These are phyloP conservation scores for Operophtera brumata DNA, from an alignment of 2,888 invertebrate species.

Conservation along the genomic window DNA sequence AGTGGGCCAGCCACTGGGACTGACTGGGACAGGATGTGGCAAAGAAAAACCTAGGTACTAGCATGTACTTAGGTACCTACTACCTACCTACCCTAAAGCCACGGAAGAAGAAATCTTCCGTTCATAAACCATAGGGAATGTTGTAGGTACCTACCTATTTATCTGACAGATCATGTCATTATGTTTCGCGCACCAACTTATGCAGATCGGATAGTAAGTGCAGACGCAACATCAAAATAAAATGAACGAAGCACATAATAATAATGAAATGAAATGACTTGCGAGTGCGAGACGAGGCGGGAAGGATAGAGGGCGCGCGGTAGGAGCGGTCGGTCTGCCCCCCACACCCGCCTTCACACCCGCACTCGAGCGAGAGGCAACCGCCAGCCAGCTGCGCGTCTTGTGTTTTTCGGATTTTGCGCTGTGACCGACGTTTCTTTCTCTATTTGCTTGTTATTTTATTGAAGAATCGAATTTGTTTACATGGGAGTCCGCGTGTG, in stretches of 20 bases:
- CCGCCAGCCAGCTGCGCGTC: conserved; percentile 72
- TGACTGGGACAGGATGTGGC: too few relatives aligned
- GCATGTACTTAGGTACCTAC: too few relatives aligned
- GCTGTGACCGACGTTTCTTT: conserved; percentile 71
- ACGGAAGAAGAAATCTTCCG: too few relatives aligned
- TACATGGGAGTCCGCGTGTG: conserved; percentile 54
- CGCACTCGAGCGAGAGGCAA: conserved; percentile 72
- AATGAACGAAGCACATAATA: conserved; percentile 45
- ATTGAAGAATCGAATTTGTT: conserved; percentile 57
- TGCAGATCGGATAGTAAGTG: background rate
- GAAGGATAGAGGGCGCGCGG: conserved; percentile 67
- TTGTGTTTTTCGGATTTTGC: conserved; percentile 78
- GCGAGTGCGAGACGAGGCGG: conserved; percentile 59
- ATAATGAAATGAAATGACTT: conserved; percentile 54
- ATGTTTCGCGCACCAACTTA: background rate
- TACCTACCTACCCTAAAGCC: too few relatives aligned
- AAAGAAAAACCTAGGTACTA: too few relatives aligned
- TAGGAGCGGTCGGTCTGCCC: conserved; percentile 51
- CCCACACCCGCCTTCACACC: conserved; percentile 59
- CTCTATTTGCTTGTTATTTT: conserved; percentile 56
- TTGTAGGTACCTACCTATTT: too few relatives aligned
- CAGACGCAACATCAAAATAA: conserved; percentile 56
- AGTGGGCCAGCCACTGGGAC: too few relatives aligned
- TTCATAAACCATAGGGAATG: too few relatives aligned
- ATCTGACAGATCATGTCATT: too few relatives aligned